Base-by-base conservation (phyloP, 2,113 vertebrate genomes). In the Rana temporaria region DNA sequence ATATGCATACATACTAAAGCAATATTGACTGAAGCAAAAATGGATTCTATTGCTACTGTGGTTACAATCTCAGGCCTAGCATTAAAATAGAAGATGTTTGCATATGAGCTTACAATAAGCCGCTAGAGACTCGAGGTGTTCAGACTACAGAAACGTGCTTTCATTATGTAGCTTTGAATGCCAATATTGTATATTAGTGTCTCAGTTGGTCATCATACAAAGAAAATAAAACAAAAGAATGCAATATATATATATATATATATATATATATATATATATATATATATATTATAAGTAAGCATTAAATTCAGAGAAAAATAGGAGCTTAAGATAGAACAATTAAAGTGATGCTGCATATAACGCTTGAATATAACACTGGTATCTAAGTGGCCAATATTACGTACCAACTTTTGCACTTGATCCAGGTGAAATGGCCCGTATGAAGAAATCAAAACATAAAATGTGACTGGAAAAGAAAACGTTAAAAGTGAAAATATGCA, bases 401-500 rank as follows among this genome's bases (percentile, higher is more conserved):
- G 65, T 83, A 83, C 81, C 81, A 75, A 83, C 19, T 42, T 83
- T 42, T 83, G 63, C 32, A 52, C 63, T 83, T 64, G 71, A 83
- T 83, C 81, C 71, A 48, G 81, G 20, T 57, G 81, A 65, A 60
- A 76, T 60, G 72, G 71, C 71, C 34, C 72, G 52, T 64, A 83
- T 75, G 81, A 22, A 76, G 81, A 82, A 76, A 83, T 83, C 81
- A 83, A 83, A 83, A 83, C 24, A 83, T 76, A 83, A 83, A 52
- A 83, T 67, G 53, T 26, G 81, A 83, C 81, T 83, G 81, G 72
- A 76, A 83, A 83, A 83, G 71, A 83, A 83, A 83, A 83, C 4
- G 63, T 42, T 19, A 68, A 83, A 16, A 76, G 60, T 81, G 76
- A 82, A 83, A 76, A 83, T 60, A 83, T 66, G 81, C 8, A 76